phyloP scores from a whole-genome alignment of 2,888 invertebrate species.

The Clusia tigrina region DNA sequence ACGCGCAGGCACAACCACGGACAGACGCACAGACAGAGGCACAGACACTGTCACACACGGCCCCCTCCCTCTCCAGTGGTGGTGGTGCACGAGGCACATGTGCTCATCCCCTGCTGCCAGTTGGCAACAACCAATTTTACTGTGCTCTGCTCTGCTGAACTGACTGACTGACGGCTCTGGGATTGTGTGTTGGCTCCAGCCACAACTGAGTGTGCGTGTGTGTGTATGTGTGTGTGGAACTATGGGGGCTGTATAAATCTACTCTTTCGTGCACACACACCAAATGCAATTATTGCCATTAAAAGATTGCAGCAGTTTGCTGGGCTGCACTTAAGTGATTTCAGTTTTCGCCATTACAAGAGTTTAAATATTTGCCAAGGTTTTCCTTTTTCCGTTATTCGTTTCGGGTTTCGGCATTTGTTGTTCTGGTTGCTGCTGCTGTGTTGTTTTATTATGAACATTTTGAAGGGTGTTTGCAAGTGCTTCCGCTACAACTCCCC shows the following conservation, averaged over 20 bases:
- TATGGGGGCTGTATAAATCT: too few relatives aligned
- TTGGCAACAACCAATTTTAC: too few relatives aligned
- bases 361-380: slow-evolving; percentile 7
- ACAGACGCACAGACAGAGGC: neutral
- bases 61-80: too few relatives aligned
- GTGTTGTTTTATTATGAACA: too few relatives aligned
- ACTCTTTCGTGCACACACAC: too few relatives aligned
- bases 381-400: slow-evolving; percentile 2
- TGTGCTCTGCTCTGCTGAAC: too few relatives aligned
- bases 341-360: slow-evolving; percentile 4
- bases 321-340: neutral
- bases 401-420: neutral
- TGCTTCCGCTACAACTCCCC: neutral
- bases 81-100: too few relatives aligned
- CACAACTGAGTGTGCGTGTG: too few relatives aligned
- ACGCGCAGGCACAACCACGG: slow-evolving; percentile 1
- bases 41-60: neutral
- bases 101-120: too few relatives aligned
- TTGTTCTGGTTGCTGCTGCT: neutral
- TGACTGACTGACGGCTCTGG: too few relatives aligned
- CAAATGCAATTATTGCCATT: neutral
- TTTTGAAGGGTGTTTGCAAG: slow-evolving; percentile 5
- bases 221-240: too few relatives aligned
- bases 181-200: too few relatives aligned
- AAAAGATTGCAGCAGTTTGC: slow-evolving; percentile 1